Evolutionary conservation across 37 sponge, comb jelly and placozoan species (phyloP), one percentile per base, ranked within the genome.

Genomic region (Beroe ovata): DNA sequence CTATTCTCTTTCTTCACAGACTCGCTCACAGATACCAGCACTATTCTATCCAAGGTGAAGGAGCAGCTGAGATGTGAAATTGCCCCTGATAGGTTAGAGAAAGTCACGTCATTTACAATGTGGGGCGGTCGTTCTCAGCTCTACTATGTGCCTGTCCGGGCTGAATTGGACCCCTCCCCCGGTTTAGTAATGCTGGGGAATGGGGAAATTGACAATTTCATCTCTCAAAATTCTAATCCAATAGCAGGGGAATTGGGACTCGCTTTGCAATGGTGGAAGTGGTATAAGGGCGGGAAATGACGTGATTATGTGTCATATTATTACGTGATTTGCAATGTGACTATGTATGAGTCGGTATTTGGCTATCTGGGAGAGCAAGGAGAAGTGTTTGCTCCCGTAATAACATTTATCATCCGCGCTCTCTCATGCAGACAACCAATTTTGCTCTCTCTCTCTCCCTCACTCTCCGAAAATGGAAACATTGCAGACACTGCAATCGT

Each of bases 181-280:
- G 1, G 41, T 36, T 21, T 77, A 1, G 1, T 18, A 20, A 25
- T 77, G 84, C 19, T 77, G 35, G 1, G 22, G 23, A 0, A 0
- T 30, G 3, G 33, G 41, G 25, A 25, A 1, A 4, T 77, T 1
- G 47, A 16, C 38, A 25, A 77, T 22, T 77, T 42, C 54, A 1
- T 42, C 54, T 4, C 26, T 42, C 84, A 66, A 47, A 11, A 47
- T 47, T 47, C 54, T 11, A 47, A 6, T 47, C 54, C 54, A 11
- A 47, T 47, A 6, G 54, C 54, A 2, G 33, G 84, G 8, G 84
- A 77, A 4, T 4, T 77, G 47, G 47, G 8, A n/a, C 28, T 77
- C 20, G 84, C 84, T 1, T 21, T 39, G 6, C 36, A 77, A 35
- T 77, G 84, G 84, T 77, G 84, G 84, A 38, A 77, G 35, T 66